These are phyloP conservation scores for Vollenhovia emeryi DNA, from an alignment of 1,140 invertebrate species.

Conservation along the genomic window DNA sequence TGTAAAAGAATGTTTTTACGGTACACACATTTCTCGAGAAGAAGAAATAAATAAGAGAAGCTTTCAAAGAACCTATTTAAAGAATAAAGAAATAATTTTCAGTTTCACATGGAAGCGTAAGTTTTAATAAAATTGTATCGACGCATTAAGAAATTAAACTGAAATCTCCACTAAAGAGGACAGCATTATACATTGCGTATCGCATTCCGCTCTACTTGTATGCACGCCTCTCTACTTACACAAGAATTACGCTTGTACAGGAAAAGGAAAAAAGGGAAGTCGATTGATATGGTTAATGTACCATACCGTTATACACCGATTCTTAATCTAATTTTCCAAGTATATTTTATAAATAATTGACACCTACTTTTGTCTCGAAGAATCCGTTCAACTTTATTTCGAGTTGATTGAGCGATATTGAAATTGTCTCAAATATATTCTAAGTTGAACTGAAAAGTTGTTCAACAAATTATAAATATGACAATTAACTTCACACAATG, in stretches of 20 bases:
- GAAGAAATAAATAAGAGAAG: background rate
- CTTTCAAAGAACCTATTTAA: background rate
- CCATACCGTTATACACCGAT: background rate
- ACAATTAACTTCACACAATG: background rate
- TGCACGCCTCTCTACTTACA: background rate
- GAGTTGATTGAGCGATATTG: background rate
- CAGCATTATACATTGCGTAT: too few relatives aligned
- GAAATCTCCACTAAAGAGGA: background rate
- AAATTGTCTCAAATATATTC: constrained; percentile 1
- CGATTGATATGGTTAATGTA: background rate
- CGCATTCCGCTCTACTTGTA: background rate
- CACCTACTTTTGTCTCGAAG: background rate
- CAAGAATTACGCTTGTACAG: background rate
- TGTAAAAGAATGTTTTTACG: background rate
- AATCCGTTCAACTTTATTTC: background rate
- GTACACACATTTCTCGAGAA: background rate
- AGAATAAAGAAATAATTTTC: background rate
- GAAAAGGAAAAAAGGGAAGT: background rate
- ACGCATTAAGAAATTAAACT: background rate
- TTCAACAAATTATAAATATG: constrained; percentile 5
- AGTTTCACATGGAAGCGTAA: background rate
- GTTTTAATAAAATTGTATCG: background rate
- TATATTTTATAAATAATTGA: background rate
- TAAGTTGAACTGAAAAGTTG: background rate
- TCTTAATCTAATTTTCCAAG: background rate